Conservation (phyloP, 1,140 invertebrate genomes). For the Dryas iulia region DNA sequence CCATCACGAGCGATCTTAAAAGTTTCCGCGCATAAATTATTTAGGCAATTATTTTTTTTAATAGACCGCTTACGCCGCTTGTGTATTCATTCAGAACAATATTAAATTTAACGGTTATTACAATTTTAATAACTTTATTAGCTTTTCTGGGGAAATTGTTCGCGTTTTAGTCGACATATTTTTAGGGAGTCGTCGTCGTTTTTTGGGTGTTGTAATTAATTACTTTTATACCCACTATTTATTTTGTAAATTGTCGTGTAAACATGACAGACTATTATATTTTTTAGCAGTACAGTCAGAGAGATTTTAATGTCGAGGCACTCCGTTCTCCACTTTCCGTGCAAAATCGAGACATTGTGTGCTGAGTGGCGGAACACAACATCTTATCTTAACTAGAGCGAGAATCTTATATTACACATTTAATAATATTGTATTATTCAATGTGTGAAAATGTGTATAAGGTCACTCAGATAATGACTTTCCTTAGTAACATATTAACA, state of each 20-base stretch:
- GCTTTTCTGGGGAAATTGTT: neutral
- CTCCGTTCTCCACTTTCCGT: no score
- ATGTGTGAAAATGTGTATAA: no score
- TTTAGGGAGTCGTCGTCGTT: neutral
- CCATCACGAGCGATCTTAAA: neutral
- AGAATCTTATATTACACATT: no score
- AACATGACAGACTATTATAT: no score
- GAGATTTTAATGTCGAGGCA: no score
- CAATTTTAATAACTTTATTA: neutral
- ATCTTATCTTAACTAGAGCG: no score
- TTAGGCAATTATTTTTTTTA: constrained; percentile 1
- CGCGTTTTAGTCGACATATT: neutral
- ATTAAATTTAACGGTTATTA: constrained; percentile 1
- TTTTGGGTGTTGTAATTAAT: neutral
- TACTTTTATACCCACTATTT: neutral
- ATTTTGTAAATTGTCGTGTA: neutral
- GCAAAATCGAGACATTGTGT: no score
- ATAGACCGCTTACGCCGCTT: constrained; percentile 1
- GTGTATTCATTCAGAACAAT: neutral
- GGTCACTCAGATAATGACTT: no score
- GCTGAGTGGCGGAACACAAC: no score
- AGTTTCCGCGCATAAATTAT: neutral
- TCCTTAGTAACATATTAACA: no score
- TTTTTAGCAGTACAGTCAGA: no score
- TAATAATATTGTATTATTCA: no score